Conservation (phyloP, 2,888 invertebrate genomes). For the Sphaeridia pumilis region DNA sequence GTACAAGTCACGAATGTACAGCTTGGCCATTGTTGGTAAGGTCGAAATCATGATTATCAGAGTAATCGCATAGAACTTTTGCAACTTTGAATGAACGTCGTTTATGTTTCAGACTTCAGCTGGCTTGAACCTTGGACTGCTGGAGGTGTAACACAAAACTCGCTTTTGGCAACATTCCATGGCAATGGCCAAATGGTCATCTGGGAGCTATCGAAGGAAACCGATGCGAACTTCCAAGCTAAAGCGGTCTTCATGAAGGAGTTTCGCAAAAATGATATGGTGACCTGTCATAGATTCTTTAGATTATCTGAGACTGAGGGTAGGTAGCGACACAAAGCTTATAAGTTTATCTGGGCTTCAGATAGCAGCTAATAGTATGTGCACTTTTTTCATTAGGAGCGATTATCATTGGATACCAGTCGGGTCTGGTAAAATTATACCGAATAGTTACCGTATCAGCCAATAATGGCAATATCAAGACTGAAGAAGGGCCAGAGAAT, state of each 20-base stretch:
- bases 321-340: neutral
- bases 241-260: slow-evolving; percentile 1
- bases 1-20: slow-evolving; percentile 13
- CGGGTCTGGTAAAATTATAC: slow-evolving; percentile 6
- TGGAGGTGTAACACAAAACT: neutral
- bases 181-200: slow-evolving; percentile 11
- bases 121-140: slow-evolving; percentile 10
- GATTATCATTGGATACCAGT: slow-evolving; percentile 6
- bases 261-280: neutral
- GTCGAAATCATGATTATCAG: neutral
- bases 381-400: slow-evolving; percentile 1
- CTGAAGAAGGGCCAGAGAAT: neutral
- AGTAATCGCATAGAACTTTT: neutral
- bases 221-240: neutral
- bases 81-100: neutral
- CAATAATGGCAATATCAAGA: neutral
- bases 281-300: slow-evolving; percentile 1
- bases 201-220: slow-evolving; percentile 7
- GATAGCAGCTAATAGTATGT: neutral
- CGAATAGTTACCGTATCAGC: neutral
- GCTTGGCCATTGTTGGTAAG: slow-evolving; percentile 14
- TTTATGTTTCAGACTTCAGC: slow-evolving; percentile 12
- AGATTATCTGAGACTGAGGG: neutral
- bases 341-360: neutral
- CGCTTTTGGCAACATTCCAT: slow-evolving; percentile 11